These are phyloP conservation scores for Heliocidaris erythrogramma DNA, from an alignment of 35 echinoderm and acorn worm species.

Conservation along the genomic window DNA sequence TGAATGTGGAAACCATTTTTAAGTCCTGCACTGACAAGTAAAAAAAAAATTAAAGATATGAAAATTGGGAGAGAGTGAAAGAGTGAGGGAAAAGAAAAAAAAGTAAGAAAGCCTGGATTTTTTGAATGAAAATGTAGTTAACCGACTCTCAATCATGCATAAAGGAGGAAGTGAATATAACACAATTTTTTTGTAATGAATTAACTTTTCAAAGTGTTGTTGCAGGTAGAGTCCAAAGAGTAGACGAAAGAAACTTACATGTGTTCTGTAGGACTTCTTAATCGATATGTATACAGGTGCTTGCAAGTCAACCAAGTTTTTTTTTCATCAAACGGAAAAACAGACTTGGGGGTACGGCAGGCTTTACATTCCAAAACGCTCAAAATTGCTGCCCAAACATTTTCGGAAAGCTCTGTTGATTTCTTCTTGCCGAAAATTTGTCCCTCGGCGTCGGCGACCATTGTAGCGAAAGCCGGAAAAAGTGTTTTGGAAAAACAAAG, in stretches of 20 bases:
- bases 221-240: background rate
- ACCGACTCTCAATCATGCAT: background rate
- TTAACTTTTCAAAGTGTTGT: background rate
- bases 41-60: too few relatives aligned
- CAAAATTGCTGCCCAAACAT: slow-evolving; percentile 16
- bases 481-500: slow-evolving; percentile 18
- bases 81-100: too few relatives aligned
- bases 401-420: slow-evolving; percentile 10
- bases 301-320: background rate
- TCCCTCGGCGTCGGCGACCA: background rate
- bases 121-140: background rate
- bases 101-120: background rate
- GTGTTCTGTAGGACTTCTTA: background rate
- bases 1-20: too few relatives aligned
- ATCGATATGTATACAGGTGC: slow-evolving; percentile 5
- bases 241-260: background rate
- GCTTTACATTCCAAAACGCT: slow-evolving; percentile 16
- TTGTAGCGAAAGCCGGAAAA: slow-evolving; percentile 16
- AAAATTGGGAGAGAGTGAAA: too few relatives aligned
- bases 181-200: background rate
- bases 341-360: background rate
- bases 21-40: too few relatives aligned
- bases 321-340: background rate
- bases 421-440: background rate
- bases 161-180: background rate